Base-by-base conservation (phyloP, 1,140 invertebrate genomes). In the Drosophila pachea region DNA sequence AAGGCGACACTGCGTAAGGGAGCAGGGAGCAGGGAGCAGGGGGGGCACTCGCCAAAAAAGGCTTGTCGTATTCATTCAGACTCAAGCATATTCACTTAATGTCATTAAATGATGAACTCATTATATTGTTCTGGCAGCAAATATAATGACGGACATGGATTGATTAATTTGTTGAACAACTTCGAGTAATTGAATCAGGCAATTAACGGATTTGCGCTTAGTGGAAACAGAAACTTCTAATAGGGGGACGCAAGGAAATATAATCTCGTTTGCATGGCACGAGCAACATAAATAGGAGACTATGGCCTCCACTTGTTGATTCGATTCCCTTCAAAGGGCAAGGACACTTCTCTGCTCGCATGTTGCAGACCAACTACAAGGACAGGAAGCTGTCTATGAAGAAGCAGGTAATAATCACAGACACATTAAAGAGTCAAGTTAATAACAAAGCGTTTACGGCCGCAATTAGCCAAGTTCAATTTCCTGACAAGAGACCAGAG, bases 391-490 rank as follows among this genome's bases (percentile, higher is more conserved):
- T 65, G 12, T 22, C 62, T 31, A 49, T 63, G 49, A 78, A 74
- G 64, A 74, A 56, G 42, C 50, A 64, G 68, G 53, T 60, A 58
- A 12, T 73, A 84, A 83, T 84, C 64, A 35, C 59, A 56, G 63
- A 47, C n/a, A 63, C 73, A 76, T 81, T 76, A 73, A 79, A 55
- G 73, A 76, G 62, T 73, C 60, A 73, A 49, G 67, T 68, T 83
- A 83, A 82, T 82, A 78, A 64, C 78, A 68, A 82, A 78, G 78
- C 78, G 78, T 68, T 82, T 78, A 78, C 64, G 60, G 78, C 66
- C 60, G 72, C 74, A 84, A 83, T 82, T 82, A 82, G 73, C 59
- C 53, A 67, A 62, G 73, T 75, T 84, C 77, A 82, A 78, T 82
- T 82, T 82, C 79, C 79, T 84, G 79, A 16, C 72, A 73, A 56